These are phyloP conservation scores for Platorchestia sp. DNA, from an alignment of 1,140 invertebrate genomes.

Conservation along the genomic window DNA sequence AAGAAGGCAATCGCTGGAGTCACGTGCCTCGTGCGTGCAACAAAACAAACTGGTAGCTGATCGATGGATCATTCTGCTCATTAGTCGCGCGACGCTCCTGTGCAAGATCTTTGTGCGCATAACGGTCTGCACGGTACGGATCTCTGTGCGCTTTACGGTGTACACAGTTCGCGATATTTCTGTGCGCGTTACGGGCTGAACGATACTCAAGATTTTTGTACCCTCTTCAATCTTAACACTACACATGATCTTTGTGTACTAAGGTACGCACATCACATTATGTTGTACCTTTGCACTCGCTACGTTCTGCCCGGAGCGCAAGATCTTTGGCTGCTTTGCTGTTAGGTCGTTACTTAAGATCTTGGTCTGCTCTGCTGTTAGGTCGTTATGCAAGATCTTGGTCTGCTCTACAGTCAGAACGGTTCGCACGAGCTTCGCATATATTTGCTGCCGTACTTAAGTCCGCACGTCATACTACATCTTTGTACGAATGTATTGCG, in stretches of 20 bases:
- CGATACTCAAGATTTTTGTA: too few relatives aligned
- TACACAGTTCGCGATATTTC: too few relatives aligned
- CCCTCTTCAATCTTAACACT: too few relatives aligned
- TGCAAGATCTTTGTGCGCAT: not conserved
- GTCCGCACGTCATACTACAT: too few relatives aligned
- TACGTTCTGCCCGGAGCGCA: too few relatives aligned
- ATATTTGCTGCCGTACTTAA: too few relatives aligned
- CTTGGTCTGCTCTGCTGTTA: not conserved
- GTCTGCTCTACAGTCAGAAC: not conserved
- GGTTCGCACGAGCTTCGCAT: not conserved
- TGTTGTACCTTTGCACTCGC: too few relatives aligned
- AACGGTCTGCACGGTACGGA: not conserved
- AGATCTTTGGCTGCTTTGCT: not conserved
- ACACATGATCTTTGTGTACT: too few relatives aligned
- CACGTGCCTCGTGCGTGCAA: not conserved
- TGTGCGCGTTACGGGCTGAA: too few relatives aligned
- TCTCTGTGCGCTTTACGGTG: not conserved
- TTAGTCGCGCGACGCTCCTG: not conserved
- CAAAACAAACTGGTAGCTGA: not conserved
- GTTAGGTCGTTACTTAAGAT: not conserved
- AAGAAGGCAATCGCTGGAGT: not conserved
- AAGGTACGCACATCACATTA: too few relatives aligned
- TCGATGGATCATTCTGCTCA: not conserved
- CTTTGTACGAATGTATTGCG: too few relatives aligned
- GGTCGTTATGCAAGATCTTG: not conserved